Evolutionary conservation across 1,140 invertebrate genomes (phyloP), one percentile per base, ranked within the genome.

Genomic region (Spodoptera litura): DNA sequence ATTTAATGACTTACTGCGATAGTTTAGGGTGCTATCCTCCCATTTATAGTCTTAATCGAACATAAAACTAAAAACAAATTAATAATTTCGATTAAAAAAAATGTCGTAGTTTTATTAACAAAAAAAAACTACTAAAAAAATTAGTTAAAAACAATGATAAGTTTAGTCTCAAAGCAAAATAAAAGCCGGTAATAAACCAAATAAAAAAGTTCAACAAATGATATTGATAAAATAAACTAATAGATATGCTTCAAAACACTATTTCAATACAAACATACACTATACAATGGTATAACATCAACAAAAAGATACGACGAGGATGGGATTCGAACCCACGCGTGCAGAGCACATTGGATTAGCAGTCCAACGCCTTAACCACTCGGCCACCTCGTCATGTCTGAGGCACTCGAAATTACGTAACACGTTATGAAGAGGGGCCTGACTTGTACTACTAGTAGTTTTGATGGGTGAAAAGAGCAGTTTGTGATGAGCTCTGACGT

Each of bases 331-430:
- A 97, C 97, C 96, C 96, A 97, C 96, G 97, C 96, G 96, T 96
- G 96, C 95, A 95, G 95, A 95, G 95, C 95, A 95, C 95, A 95
- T 95, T 95, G 95, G 95, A 95, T 93, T 96, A 97, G 97, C 97
- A 97, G 97, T 97, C 97, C 97, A 97, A 97, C 97, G 97, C 97
- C 97, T 97, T 97, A 97, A 97, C 97, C 97, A 97, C 97, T 97
- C 97, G 97, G 97, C 97, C 97, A 97, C 97, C 97, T 97, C 97
- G 96, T 97, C 96, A 81, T 87, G 76, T 70, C 3, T 15, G 12
- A 25, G 9, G n/a, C 2, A 0, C 4, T 49, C 72, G 75, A 58
- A 86, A 86, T 86, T 84, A 83, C 70, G 35, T 58, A 78, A 62
- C 58, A 80, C 51, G 77, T 84, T 51, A 44, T 61, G 20, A 73